A percentile compares a stretch with the other conserved stretches of the same genome.
These are phyloP conservation scores for Alosa alosa DNA, from an alignment of 2,113 vertebrate species.

Conservation along the genomic window DNA sequence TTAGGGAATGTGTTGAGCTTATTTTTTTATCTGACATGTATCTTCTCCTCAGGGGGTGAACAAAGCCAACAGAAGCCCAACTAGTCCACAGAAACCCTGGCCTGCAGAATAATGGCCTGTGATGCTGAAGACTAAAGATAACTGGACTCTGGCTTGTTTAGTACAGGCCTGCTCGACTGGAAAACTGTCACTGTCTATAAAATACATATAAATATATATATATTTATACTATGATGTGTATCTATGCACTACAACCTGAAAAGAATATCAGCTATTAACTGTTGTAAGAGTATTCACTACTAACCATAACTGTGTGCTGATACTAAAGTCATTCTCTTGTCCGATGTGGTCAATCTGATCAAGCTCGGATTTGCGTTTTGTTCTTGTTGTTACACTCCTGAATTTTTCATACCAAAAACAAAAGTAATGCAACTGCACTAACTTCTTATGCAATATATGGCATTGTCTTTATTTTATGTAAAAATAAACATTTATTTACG, in stretches of 20 bases:
- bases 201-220: conserved; percentile 55
- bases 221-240: conserved; percentile 14
- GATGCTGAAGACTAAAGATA: conserved; percentile 30
- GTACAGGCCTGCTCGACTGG: conserved; percentile 62
- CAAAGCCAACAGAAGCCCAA: conserved; percentile 58
- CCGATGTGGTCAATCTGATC: neutral
- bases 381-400: neutral
- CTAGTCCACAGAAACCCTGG: conserved; percentile 60
- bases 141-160: conserved; percentile 57
- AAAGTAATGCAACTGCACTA: conserved; percentile 2
- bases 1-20: neutral
- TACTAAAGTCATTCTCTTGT: neutral
- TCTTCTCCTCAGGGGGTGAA: conserved; percentile 59
- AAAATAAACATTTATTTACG: conserved; percentile 18
- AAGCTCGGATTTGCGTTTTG: neutral
- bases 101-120: conserved; percentile 54
- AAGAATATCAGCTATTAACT: neutral
- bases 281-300: neutral
- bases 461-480: conserved; percentile 15
- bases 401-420: conserved; percentile 12
- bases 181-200: conserved; percentile 53
- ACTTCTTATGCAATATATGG: conserved; percentile 15
- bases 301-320: neutral
- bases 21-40: conserved; percentile 24
- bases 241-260: conserved; percentile 6